Evolutionary conservation across 2,888 invertebrate species (phyloP).

Genomic region (Melieria picta): DNA sequence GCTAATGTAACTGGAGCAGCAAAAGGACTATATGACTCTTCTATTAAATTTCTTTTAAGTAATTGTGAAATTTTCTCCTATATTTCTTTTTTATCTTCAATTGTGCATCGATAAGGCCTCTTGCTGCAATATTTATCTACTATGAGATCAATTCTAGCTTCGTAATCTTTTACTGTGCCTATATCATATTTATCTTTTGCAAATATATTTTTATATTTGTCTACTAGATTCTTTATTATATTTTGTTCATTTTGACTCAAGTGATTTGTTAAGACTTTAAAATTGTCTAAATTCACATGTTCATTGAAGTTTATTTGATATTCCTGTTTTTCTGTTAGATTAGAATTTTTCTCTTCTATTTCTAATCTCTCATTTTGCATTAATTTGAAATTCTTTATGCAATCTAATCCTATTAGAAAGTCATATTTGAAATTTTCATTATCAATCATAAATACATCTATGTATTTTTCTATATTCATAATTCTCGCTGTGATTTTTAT

Average conservation of each 20-base stretch:
- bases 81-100: constrained; percentile 43
- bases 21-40: constrained; percentile 44
- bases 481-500: constrained; percentile 37
- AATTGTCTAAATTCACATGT: constrained; percentile 31
- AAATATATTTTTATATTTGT: constrained; percentile 45
- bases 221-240: constrained; percentile 42
- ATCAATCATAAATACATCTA: constrained; percentile 38
- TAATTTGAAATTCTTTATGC: constrained; percentile 38
- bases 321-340: constrained; percentile 17
- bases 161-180: constrained; percentile 46
- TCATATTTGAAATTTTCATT: constrained; percentile 40
- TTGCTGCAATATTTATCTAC: constrained; percentile 43
- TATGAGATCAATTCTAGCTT: constrained; percentile 45
- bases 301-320: constrained; percentile 40
- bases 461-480: constrained; percentile 35
- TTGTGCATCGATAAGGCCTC: constrained; percentile 40
- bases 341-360: constrained; percentile 26
- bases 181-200: constrained; percentile 49
- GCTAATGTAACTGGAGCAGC: constrained; percentile 44
- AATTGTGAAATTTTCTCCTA: constrained; percentile 40
- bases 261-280: constrained; percentile 27
- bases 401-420: constrained; percentile 40
- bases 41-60: constrained; percentile 38
- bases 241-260: constrained; percentile 30
- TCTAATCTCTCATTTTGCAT: constrained; percentile 39